A percentile compares a stretch with the other conserved stretches of the same genome.
phyloP scores from a whole-genome alignment of 2,797 vertebrate genomes.

The Hemibagrus guttatus region DNA sequence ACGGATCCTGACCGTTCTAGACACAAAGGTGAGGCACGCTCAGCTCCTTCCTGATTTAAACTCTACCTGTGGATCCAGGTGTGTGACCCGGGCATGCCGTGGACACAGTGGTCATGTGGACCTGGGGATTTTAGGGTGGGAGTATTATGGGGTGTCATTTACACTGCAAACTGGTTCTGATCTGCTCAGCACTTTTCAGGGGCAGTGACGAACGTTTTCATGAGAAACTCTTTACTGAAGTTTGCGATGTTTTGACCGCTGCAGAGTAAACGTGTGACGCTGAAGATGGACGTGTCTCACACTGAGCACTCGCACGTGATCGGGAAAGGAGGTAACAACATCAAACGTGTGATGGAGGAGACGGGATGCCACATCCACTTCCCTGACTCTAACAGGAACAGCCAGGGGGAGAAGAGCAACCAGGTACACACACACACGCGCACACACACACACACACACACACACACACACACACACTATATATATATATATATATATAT shows the following conservation, averaged over 20 bases:
- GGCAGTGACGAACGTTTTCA: too few species aligned
- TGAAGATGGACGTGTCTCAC: constrained; percentile 99
- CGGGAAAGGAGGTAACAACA: constrained; percentile 97
- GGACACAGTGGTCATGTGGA: neutral
- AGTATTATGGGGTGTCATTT: neutral
- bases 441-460: neutral
- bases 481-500: neutral
- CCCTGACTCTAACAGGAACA: constrained; percentile 97
- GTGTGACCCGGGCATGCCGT: neutral
- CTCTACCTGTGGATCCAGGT: neutral
- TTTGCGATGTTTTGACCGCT: neutral
- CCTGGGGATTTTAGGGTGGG: neutral
- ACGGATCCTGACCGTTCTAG: constrained; percentile 97
- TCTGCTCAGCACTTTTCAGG: neutral
- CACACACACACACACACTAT: neutral
- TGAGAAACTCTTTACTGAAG: neutral
- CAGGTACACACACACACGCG: constrained; percentile 73
- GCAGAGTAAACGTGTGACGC: constrained; percentile 95
- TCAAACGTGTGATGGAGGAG: constrained; percentile 99
- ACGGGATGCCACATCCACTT: constrained; percentile 99
- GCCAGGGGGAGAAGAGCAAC: constrained; percentile 99
- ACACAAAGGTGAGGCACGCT: constrained; percentile 85
- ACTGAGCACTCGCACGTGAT: constrained; percentile 99
- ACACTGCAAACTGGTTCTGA: neutral
- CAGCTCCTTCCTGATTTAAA: neutral